Conservation (phyloP, 2,113 vertebrate species). For the Chiloscyllium plagiosum region DNA sequence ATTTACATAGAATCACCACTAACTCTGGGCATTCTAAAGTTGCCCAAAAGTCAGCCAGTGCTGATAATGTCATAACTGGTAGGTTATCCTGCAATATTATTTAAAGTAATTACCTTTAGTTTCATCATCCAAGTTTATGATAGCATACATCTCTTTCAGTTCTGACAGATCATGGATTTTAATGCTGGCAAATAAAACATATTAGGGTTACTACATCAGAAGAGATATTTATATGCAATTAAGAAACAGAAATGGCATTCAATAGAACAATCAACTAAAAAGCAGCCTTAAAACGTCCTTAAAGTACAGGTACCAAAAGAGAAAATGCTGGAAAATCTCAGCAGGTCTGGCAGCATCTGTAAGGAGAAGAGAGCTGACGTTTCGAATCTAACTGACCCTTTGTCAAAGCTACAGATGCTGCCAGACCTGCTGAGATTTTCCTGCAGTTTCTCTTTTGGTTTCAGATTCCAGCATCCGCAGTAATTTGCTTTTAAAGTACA, state of each 20-base stretch:
- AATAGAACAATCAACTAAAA: background rate
- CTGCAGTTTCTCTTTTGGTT: too few relatives aligned
- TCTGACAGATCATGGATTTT: slow-evolving; percentile 93
- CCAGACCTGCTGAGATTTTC: too few relatives aligned
- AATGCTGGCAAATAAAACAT: slow-evolving; percentile 64
- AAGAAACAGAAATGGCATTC: background rate
- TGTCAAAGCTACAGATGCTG: too few relatives aligned
- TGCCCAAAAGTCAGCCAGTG: background rate
- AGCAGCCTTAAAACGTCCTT: background rate
- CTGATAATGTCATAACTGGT: background rate
- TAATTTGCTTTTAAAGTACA: too few relatives aligned
- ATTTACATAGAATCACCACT: too few relatives aligned
- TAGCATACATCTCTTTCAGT: slow-evolving; percentile 83
- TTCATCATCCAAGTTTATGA: slow-evolving; percentile 89
- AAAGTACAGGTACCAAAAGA: too few relatives aligned
- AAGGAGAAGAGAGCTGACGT: too few relatives aligned
- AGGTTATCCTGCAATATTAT: background rate
- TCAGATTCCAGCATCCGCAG: too few relatives aligned
- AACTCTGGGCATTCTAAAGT: background rate
- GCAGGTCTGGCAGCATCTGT: too few relatives aligned
- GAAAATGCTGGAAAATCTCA: too few relatives aligned
- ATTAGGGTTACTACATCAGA: slow-evolving; percentile 5
- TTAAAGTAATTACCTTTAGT: slow-evolving; percentile 74
- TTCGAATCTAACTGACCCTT: too few relatives aligned
- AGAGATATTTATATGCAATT: background rate